A percentile compares a stretch with the other conserved stretches of the same genome.
These are phyloP conservation scores for Phymastichus coffea DNA, from an alignment of 1,140 invertebrate species.

Conservation along the genomic window DNA sequence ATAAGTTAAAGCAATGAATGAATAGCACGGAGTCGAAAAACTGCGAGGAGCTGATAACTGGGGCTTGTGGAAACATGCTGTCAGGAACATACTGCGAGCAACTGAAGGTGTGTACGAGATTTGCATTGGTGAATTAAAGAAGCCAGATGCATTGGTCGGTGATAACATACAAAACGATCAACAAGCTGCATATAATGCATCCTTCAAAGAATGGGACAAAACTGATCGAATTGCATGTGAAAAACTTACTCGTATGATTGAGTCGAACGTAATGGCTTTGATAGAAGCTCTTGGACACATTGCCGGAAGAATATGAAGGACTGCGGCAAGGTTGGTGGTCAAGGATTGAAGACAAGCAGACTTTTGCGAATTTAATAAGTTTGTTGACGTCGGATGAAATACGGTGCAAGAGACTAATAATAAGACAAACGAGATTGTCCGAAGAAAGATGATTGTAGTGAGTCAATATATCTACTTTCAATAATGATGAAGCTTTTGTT, in stretches of 20 bases:
- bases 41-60: conserved; percentile 27
- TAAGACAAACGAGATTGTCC: too few species aligned
- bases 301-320: too few species aligned
- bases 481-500: too few species aligned
- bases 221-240: conserved; percentile 29
- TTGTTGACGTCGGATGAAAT: too few species aligned
- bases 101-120: conserved; percentile 29
- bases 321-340: too few species aligned
- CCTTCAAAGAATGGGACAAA: conserved; percentile 27
- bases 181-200: neutral
- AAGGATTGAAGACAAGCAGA: too few species aligned
- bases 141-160: neutral
- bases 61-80: conserved; percentile 28
- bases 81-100: conserved; percentile 26
- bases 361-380: too few species aligned
- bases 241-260: conserved; percentile 22
- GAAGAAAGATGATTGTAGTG: too few species aligned
- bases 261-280: conserved; percentile 24
- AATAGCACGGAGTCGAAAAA: conserved; percentile 26
- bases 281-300: too few species aligned
- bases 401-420: too few species aligned
- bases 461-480: too few species aligned
- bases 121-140: conserved; percentile 17
- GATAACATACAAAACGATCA: neutral
- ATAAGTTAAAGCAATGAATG: too few species aligned